A percentile compares a stretch with the other conserved stretches of the same genome.
phyloP scores from a whole-genome alignment of 2,113 vertebrate genomes.

The Myotis yumanensis region DNA sequence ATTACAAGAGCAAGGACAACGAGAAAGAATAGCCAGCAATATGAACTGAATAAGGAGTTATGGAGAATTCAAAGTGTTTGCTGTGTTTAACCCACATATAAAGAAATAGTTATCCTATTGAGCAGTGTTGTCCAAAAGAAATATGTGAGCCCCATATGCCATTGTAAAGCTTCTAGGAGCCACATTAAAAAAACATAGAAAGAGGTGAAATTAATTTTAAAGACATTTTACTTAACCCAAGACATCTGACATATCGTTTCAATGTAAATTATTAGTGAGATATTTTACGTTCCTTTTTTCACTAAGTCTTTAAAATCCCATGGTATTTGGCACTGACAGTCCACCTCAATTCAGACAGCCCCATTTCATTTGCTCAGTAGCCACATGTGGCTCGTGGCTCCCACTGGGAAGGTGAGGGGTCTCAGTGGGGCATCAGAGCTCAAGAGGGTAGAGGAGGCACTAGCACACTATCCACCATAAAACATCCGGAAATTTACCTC shows the following conservation, averaged over 20 bases:
- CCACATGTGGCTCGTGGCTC: accelerated
- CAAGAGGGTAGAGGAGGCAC: not conserved
- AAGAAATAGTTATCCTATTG: not conserved
- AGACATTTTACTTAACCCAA: not conserved
- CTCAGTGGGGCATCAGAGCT: not conserved
- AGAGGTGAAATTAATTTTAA: not conserved
- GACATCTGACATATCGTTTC: not conserved
- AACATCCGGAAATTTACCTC: not conserved
- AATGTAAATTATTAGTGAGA: not conserved
- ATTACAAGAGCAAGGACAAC: not conserved
- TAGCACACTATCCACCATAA: not conserved
- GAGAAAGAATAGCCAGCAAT: not conserved
- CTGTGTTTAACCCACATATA: not conserved
- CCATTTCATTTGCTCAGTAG: accelerated
- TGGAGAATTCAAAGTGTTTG: not conserved
- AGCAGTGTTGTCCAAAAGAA: not conserved
- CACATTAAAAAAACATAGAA: not conserved
- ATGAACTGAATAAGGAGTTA: not conserved
- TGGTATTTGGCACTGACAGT: not conserved
- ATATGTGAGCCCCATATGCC: not conserved
- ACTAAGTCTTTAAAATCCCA: not conserved
- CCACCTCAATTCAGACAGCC: not conserved
- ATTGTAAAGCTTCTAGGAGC: not conserved
- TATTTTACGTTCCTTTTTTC: not conserved
- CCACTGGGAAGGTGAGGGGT: accelerated